These are phyloP conservation scores for Harpagoxenus sublaevis DNA, from an alignment of 2,888 invertebrate genomes.

Conservation along the genomic window DNA sequence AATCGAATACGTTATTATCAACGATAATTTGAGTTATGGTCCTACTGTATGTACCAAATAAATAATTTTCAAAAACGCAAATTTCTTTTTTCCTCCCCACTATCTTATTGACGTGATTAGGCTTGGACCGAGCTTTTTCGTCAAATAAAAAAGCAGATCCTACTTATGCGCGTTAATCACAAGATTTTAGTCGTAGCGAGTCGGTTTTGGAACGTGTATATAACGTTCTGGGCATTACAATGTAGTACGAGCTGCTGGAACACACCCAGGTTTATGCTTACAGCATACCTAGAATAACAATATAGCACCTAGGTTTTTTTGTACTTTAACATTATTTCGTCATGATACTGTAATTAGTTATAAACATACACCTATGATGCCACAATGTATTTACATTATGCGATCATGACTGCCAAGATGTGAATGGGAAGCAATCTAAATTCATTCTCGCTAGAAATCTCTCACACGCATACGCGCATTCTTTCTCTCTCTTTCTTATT, in stretches of 20 bases:
- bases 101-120: slow-evolving; percentile 45
- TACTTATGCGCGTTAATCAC: slow-evolving; percentile 48
- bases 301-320: slow-evolving; percentile 86
- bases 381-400: slow-evolving; percentile 85
- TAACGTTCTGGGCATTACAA: slow-evolving; percentile 66
- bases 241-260: slow-evolving; percentile 78
- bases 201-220: slow-evolving; percentile 36
- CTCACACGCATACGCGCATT: slow-evolving; percentile 18
- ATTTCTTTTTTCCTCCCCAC: not conserved
- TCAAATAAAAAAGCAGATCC: slow-evolving; percentile 55
- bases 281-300: slow-evolving; percentile 84
- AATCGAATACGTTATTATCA: slow-evolving; percentile 22
- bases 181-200: slow-evolving; percentile 54
- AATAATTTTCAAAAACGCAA: slow-evolving; percentile 21
- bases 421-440: slow-evolving; percentile 80
- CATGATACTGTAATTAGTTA: slow-evolving; percentile 82
- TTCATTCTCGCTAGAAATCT: slow-evolving; percentile 27
- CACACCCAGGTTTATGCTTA: slow-evolving; percentile 77
- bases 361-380: slow-evolving; percentile 78
- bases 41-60: slow-evolving; percentile 40
- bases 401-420: slow-evolving; percentile 79
- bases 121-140: slow-evolving; percentile 44
- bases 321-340: slow-evolving; percentile 86
- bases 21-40: slow-evolving; percentile 38
- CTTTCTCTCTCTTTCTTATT: slow-evolving; percentile 33